Evolutionary conservation across 2,888 invertebrate species (phyloP).

Genomic region (Erpobdella octoculata): DNA sequence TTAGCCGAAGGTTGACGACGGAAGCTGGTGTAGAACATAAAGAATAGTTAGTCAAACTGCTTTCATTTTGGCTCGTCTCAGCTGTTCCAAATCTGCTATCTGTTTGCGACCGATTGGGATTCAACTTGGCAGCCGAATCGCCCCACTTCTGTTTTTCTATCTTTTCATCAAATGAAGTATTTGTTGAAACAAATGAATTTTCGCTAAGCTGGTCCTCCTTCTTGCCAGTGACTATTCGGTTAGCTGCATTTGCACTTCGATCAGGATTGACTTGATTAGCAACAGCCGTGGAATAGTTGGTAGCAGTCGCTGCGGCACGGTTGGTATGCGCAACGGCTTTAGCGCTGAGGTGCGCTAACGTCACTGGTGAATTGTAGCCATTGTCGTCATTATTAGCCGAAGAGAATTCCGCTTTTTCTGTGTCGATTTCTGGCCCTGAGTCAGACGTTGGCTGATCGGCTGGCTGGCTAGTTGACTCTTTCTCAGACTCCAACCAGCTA

Average conservation of each 20-base stretch:
- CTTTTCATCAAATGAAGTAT: conserved; percentile 4
- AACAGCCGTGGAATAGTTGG: background rate
- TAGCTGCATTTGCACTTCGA: background rate
- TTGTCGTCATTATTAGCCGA: background rate
- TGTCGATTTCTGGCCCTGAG: background rate
- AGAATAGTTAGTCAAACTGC: background rate
- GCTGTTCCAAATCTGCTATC: background rate
- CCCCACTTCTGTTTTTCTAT: background rate
- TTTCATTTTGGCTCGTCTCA: background rate
- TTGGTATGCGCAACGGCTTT: background rate
- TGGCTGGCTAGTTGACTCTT: background rate
- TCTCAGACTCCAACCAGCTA: conserved; percentile 1
- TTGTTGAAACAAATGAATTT: conserved; percentile 1
- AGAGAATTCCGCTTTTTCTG: background rate
- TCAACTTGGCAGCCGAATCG: background rate
- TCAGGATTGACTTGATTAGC: background rate
- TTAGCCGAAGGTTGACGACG: background rate
- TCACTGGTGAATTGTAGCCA: background rate
- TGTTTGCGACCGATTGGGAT: background rate
- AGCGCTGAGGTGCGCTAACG: background rate
- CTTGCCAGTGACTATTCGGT: background rate
- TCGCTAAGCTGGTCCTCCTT: conserved; percentile 10
- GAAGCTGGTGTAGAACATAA: background rate
- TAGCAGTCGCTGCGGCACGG: background rate
- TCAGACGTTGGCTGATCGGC: background rate